Base-by-base conservation (phyloP, 2,797 vertebrate genomes). In the Triplophysa yarkandensis region DNA sequence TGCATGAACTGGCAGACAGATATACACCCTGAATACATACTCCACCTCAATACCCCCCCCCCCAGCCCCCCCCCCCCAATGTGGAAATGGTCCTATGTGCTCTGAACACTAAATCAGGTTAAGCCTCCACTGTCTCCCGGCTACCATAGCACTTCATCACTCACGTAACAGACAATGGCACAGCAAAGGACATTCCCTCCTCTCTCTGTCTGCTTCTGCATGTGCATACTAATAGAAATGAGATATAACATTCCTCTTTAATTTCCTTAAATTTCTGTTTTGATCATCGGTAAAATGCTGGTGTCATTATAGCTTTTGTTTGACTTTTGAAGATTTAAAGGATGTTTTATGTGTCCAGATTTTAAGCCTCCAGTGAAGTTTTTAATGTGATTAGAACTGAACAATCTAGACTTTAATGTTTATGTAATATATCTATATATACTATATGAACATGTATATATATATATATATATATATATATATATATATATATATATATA, bases 101-200 rank as follows among this genome's bases (percentile, higher is more conserved):
- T 78, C 74, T 62, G 82, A 81, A 85, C 76, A 80, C 68, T 68
- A 83, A 83, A 79, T 81, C 78, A 80, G 80, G 71, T 83, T 82
- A 79, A 74, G 64, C 66, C 62, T 77, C 43, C 62, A 63, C 68
- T 74, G 76, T 83, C 78, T 81, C 63, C 48, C 17, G 17, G 66
- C 58, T 62, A 75, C 64, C 68, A 55, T 30, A 82, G 68, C 74
- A 77, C 76, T 82, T 83, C 74, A 72, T 82, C 78, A 79, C 65
- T 72, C 68, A 80, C 64, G 74, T 16, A 39, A 63, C 55, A 79
- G 80, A 80, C 70, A 71, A 63, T 62, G 74, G 60, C 65, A 44
- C 32, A 64, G 28, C 46, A 72, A 60, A 76, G 71, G 81, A 77
- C 65, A 63, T 60, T 55, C 50, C 63, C 36, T 61, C 43, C 69